These are phyloP conservation scores for Illadopsis cleaveri DNA, from an alignment of 2,113 vertebrate species.

Conservation along the genomic window DNA sequence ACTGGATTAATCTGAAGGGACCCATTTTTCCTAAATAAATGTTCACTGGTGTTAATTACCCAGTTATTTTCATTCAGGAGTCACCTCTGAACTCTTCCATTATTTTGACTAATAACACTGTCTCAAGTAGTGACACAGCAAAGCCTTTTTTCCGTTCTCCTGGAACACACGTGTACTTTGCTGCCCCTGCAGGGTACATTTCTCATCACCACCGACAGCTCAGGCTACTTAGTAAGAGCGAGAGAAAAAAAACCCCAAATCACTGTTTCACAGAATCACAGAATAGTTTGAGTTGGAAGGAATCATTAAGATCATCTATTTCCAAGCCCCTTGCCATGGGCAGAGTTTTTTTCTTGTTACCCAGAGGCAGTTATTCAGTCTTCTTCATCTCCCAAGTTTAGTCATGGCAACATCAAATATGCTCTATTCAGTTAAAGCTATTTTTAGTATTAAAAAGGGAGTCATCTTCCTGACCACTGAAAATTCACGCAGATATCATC, in stretches of 20 bases:
- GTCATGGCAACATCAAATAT: background rate
- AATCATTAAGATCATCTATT: background rate
- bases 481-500: background rate
- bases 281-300: background rate
- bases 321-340: background rate
- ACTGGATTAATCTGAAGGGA: background rate
- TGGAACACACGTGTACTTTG: background rate
- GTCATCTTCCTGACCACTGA: background rate
- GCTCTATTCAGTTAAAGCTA: background rate
- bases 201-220: background rate
- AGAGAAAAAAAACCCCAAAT: background rate
- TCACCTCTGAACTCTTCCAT: background rate
- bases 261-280: background rate
- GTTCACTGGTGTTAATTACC: background rate
- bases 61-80: background rate
- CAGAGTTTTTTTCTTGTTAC: background rate
- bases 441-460: background rate
- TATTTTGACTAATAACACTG: background rate
- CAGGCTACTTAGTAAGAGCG: background rate
- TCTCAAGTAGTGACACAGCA: background rate
- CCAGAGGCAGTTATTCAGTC: background rate
- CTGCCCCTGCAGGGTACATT: background rate
- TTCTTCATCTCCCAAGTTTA: background rate
- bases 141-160: background rate
- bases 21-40: background rate